Evolutionary conservation across 1,140 invertebrate species (phyloP), one percentile per base, ranked within the genome.

Genomic region (Apis mellifera): DNA sequence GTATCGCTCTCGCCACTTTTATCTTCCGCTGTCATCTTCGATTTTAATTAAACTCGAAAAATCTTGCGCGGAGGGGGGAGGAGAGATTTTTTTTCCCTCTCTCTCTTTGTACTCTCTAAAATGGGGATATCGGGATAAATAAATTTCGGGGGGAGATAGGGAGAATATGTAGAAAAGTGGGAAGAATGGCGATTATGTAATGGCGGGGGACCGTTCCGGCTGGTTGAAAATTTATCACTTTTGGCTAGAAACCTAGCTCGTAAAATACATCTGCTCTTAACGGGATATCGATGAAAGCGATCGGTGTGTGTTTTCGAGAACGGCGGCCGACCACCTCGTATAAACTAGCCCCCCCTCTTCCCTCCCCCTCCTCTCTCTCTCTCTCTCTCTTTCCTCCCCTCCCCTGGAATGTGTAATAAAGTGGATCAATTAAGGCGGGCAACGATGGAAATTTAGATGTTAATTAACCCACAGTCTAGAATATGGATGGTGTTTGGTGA

Each of bases 201-300:
- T 82, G 74, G n/a, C n/a, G n/a, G n/a, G n/a, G n/a, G 62, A 9
- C 23, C 52, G 5, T 42, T 42, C 64, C 32, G 80, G 74, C 13
- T 19, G 74, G 66, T 78, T 78, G 64, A 55, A 78, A 78, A 78
- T 82, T 82, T 82, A 82, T 82, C 74, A 82, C 72, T 82, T 82
- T 82, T 78, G 80, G 80, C 80, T 54, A 12, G 74, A 62, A 50
- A 48, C 55, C 57, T 48, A 7, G 74, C 26, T 70, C 65, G 66
- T 82, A 82, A 82, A 82, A 82, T 70, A 82, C 74, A 82, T 62
- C 74, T 78, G 74, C 65, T 73, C 74, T 77, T 82, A 82, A 77
- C 80, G 74, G 55, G 62, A 78, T 78, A 82, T 78, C 74, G 73
- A 78, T 78, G 80, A 82, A 78, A 82, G 74, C 80, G 73, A 64